Evolutionary conservation across 2,113 vertebrate genomes (phyloP).

Genomic region (Mustela nigripes): DNA sequence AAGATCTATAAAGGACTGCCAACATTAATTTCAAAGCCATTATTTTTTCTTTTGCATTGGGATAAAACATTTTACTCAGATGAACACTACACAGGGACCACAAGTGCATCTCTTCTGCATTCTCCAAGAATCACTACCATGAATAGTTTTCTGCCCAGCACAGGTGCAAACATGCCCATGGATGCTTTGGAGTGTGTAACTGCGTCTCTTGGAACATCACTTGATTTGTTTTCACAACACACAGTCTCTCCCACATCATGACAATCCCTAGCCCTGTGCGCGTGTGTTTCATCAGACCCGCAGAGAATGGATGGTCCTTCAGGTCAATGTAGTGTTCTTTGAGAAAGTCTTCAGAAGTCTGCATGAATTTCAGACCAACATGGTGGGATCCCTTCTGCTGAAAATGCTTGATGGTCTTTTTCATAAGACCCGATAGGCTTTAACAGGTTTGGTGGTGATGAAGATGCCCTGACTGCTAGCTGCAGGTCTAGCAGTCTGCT

Average conservation of each 20-base stretch:
- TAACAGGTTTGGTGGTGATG: slow-evolving; percentile 91
- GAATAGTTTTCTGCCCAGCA: slow-evolving; percentile 93
- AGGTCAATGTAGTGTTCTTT: slow-evolving; percentile 90
- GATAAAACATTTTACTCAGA: slow-evolving; percentile 57
- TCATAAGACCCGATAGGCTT: slow-evolving; percentile 90
- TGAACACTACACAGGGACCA: slow-evolving; percentile 81
- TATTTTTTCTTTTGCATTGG: background rate
- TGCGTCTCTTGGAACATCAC: slow-evolving; percentile 94
- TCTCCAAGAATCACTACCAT: slow-evolving; percentile 93
- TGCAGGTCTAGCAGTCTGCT: background rate
- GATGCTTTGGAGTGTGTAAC: slow-evolving; percentile 93
- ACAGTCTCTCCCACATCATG: slow-evolving; percentile 94
- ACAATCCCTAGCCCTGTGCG: slow-evolving; percentile 90
- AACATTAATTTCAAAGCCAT: background rate
- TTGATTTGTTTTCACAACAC: slow-evolving; percentile 91
- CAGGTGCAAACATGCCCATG: slow-evolving; percentile 93
- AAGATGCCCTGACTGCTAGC: slow-evolving; percentile 88
- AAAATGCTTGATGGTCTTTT: slow-evolving; percentile 90
- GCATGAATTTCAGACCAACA: slow-evolving; percentile 89
- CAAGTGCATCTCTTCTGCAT: slow-evolving; percentile 91
- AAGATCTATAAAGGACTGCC: background rate
- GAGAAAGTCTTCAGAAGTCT: slow-evolving; percentile 89
- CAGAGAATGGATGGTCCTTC: slow-evolving; percentile 90
- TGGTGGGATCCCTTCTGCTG: slow-evolving; percentile 90
- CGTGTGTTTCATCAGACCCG: slow-evolving; percentile 91